Evolutionary conservation across 2,797 vertebrate species (phyloP), one percentile per base, ranked within the genome.

Genomic region (Loris lydekkerianus): DNA sequence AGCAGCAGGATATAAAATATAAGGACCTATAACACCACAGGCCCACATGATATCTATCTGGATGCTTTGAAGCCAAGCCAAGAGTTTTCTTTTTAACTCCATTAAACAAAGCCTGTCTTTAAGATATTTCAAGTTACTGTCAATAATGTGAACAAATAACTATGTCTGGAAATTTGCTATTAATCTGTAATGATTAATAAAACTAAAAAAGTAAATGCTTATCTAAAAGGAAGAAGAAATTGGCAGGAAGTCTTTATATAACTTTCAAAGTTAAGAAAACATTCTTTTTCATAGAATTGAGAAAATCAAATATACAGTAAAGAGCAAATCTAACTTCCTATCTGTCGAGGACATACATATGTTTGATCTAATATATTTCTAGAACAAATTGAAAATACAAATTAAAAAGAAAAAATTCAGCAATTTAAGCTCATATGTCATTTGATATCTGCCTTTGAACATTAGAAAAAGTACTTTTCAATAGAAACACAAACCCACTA

Each of bases 51-150:
- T 98, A 99, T 98, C 98, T 94, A 98, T 99, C 98, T 98, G 97
- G 98, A 98, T n/a, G 83, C 99, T 99, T 98, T 99, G 99, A 99
- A 99, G 98, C 96, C 67, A 96, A 98, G 99, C 99, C 99, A 99
- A 99, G 98, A 99, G 98, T 99, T 96, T 95, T 67, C 69, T 67
- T 90, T 95, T 86, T 85, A 94, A 99, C 99, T 98, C 98, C 98
- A 98, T 98, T 98, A 99, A 99, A 99, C 98, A 99, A 98, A 95
- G 98, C 98, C 99, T 98, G 98, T 99, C 98, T 99, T 99, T 99
- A 99, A 99, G 99, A 99, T 98, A 98, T 98, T 99, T 98, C 98
- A 98, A 98, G 98, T 98, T 98, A 97, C 97, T 98, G 99, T 98
- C 99, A 99, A 98, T 99, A 98, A 78, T 97, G 96, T 72, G 95